Evolutionary conservation across 2,888 invertebrate species (phyloP).

Genomic region (Rhorus exstirpatorius): DNA sequence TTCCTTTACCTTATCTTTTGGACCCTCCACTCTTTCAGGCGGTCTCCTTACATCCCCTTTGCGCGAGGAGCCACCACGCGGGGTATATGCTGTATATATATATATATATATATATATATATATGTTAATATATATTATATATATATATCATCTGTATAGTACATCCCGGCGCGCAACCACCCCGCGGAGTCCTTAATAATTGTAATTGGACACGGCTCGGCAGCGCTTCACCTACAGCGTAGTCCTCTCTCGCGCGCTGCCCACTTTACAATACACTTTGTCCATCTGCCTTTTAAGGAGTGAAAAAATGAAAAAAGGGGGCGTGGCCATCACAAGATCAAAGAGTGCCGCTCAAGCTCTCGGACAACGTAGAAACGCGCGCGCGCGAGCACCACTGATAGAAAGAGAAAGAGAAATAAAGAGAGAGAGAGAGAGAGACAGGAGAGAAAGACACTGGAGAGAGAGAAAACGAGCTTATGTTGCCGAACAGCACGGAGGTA

Average conservation of each 20-base stretch:
- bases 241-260: slow-evolving; percentile 79
- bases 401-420: slow-evolving; percentile 60
- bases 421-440: slow-evolving; percentile 48
- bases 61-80: slow-evolving; percentile 39
- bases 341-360: slow-evolving; percentile 82
- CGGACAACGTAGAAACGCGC: slow-evolving; percentile 54
- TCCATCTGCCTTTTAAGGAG: slow-evolving; percentile 86
- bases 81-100: neutral
- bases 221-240: slow-evolving; percentile 76
- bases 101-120: neutral
- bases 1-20: slow-evolving; percentile 38
- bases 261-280: slow-evolving; percentile 86
- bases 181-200: slow-evolving; percentile 84
- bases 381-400: slow-evolving; percentile 55
- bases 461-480: slow-evolving; percentile 52
- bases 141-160: slow-evolving; percentile 41
- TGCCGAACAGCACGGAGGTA: slow-evolving; percentile 62
- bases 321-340: slow-evolving; percentile 85
- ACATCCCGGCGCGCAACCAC: slow-evolving; percentile 70
- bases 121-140: neutral
- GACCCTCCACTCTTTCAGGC: slow-evolving; percentile 35
- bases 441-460: slow-evolving; percentile 36
- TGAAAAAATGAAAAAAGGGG: slow-evolving; percentile 86
- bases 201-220: slow-evolving; percentile 85
- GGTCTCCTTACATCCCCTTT: slow-evolving; percentile 54